Base-by-base conservation (phyloP, 2,113 vertebrate species). In the Erythrolamprus reginae region DNA sequence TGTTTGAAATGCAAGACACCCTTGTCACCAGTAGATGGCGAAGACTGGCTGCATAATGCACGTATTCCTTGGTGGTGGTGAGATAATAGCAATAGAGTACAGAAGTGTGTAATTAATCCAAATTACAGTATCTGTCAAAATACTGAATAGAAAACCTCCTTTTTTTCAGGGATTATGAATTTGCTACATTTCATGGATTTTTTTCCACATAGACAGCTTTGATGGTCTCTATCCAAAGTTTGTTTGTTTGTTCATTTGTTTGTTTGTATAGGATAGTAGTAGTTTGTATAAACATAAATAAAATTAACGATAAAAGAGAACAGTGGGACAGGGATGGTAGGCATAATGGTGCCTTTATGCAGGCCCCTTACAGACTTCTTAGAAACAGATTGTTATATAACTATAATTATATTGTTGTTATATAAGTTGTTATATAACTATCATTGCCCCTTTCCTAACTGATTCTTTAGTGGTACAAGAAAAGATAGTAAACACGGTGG, bases 21-120 rank as follows among this genome's bases (percentile, higher is more conserved):
- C 28, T 0, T 56, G 0, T 45, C 7, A 83, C 89, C 93, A 38
- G 88, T 61, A 96, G 96, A 90, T 96, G 96, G 95, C 88, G 61
- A 82, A n/a, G n/a, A 13, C 19, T 19, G 90, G 92, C 93, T 91
- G 77, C 47, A 28, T 70, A 93, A 95, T 92, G 87, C 87, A 56
- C 3, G 10, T 89, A 42, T 19, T 48, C 82, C 13, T 28, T 15
- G 26, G 21, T 65, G 26, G 21, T 65, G 21, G 1, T 6, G 65
- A 9, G 10, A 45, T 33, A 24, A 47, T 15, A 50, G 50, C 26
- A 91, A 53, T n/a, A 9, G 5, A 77, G 8, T 24, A 9, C 8
- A 55, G 8, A 28, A 12, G n/a, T 23, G 33, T 26, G 42, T 48
- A 52, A 86, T 45, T 26, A 56, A 12, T 23, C 55, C n/a, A 42